A percentile compares a stretch with the other conserved stretches of the same genome.
phyloP scores from a whole-genome alignment of 2,888 invertebrate species.

The Agapetus fuscipes region DNA sequence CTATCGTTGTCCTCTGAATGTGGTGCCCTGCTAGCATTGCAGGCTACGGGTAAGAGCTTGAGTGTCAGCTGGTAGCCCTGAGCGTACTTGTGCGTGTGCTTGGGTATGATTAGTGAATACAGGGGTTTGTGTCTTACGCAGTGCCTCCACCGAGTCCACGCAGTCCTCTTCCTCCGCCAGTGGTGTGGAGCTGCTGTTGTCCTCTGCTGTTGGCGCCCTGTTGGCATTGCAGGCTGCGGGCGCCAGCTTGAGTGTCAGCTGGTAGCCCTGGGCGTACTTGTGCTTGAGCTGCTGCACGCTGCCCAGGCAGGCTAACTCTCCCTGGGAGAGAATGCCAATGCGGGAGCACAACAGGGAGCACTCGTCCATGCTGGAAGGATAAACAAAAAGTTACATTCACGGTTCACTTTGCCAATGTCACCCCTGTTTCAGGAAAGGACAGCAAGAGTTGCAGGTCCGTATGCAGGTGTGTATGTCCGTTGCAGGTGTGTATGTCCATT shows the following conservation, averaged over 20 bases:
- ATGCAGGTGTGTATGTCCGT: too few relatives aligned
- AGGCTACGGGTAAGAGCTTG: not conserved
- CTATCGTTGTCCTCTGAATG: too few relatives aligned
- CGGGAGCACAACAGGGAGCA: constrained; percentile 73
- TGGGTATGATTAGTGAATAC: too few relatives aligned
- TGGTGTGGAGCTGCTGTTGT: too few relatives aligned
- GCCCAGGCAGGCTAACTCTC: constrained; percentile 64
- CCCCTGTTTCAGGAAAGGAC: too few relatives aligned
- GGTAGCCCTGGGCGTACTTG: constrained; percentile 58
- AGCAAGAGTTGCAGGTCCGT: too few relatives aligned
- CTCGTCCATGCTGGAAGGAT: constrained; percentile 69
- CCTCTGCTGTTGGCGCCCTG: too few relatives aligned
- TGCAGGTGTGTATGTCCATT: too few relatives aligned
- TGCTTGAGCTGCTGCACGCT: constrained; percentile 62
- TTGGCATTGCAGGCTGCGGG: not conserved
- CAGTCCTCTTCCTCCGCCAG: not conserved
- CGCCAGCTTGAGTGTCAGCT: constrained; percentile 29
- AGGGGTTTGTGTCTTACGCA: too few relatives aligned
- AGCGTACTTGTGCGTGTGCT: constrained; percentile 61
- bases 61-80: constrained; percentile 51
- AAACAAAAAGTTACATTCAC: constrained; percentile 3
- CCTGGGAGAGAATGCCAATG: constrained; percentile 67
- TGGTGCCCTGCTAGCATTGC: too few relatives aligned
- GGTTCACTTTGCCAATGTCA: too few relatives aligned
- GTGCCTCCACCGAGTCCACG: too few relatives aligned